A percentile compares a stretch with the other conserved stretches of the same genome.
Evolutionary conservation across 2,797 vertebrate genomes (phyloP).

Genomic region (Galago senegalensis): DNA sequence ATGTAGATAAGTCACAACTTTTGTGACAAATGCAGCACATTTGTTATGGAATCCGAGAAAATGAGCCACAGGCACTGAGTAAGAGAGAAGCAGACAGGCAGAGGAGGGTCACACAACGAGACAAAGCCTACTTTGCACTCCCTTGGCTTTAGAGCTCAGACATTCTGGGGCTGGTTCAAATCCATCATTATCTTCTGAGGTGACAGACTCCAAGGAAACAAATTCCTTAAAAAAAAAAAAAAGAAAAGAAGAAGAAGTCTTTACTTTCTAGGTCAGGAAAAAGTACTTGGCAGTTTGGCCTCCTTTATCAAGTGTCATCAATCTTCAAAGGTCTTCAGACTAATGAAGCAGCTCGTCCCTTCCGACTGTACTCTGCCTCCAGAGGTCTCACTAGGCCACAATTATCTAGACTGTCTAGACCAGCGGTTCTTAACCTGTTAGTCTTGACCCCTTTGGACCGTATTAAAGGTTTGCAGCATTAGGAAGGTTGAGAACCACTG

Average conservation of each 20-base stretch:
- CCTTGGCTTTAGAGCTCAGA: slow-evolving; percentile 75
- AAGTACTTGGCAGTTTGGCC: slow-evolving; percentile 20
- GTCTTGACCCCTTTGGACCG: too few relatives aligned
- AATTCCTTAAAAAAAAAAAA: slow-evolving; percentile 87
- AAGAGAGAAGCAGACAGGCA: slow-evolving; percentile 7
- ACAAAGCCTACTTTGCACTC: slow-evolving; percentile 84
- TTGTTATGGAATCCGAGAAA: slow-evolving; percentile 46
- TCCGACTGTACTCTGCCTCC: neutral
- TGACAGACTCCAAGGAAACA: slow-evolving; percentile 77
- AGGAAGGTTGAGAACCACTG: too few relatives aligned
- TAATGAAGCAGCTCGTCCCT: neutral
- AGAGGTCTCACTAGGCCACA: neutral
- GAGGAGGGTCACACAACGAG: slow-evolving; percentile 35
- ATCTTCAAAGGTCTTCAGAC: neutral
- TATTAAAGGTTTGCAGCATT: too few relatives aligned
- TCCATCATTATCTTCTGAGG: slow-evolving; percentile 84
- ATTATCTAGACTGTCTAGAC: slow-evolving; percentile 37
- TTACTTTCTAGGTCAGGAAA: slow-evolving; percentile 64
- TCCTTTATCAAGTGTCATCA: slow-evolving; percentile 47
- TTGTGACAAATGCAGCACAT: slow-evolving; percentile 13
- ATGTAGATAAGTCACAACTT: slow-evolving; percentile 13
- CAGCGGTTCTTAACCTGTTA: too few relatives aligned
- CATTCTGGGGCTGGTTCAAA: slow-evolving; percentile 77
- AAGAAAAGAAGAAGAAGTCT: slow-evolving; percentile 74
- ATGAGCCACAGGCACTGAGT: neutral